phyloP scores from a whole-genome alignment of 2,888 invertebrate genomes.

The Diogma glabrata region DNA sequence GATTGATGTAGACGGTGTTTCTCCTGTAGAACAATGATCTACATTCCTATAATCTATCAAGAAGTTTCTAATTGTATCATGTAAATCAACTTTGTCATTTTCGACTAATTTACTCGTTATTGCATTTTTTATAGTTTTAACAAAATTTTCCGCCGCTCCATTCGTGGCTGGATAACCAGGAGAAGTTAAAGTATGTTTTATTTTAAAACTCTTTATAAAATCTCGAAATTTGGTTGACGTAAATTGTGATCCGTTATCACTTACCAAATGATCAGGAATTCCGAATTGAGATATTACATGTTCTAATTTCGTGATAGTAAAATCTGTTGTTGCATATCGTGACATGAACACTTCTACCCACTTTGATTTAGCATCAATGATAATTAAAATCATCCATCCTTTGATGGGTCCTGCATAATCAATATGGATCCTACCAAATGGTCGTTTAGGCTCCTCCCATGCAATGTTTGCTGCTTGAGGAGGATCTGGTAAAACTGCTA shows the following conservation, averaged over 20 bases:
- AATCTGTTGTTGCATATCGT: background rate
- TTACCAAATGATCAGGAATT: background rate
- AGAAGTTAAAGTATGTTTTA: too few species aligned
- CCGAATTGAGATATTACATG: background rate
- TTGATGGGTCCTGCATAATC: too few species aligned
- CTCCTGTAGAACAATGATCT: background rate
- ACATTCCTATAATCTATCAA: background rate
- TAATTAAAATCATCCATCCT: too few species aligned
- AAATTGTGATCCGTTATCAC: background rate
- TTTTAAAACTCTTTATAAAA: background rate
- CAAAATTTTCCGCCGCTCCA: background rate
- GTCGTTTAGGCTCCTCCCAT: too few species aligned
- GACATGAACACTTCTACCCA: background rate
- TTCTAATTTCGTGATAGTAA: background rate
- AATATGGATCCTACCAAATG: too few species aligned
- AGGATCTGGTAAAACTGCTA: too few species aligned
- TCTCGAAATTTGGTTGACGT: background rate
- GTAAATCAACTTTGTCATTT: background rate
- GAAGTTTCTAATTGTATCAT: background rate
- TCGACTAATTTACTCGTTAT: background rate
- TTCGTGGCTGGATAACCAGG: background rate
- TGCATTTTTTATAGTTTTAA: background rate
- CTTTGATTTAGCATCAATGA: background rate
- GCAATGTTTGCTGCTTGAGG: too few species aligned
- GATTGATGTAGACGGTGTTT: background rate